phyloP scores from a whole-genome alignment of 2,797 vertebrate genomes.

The Gambelia wislizenii region DNA sequence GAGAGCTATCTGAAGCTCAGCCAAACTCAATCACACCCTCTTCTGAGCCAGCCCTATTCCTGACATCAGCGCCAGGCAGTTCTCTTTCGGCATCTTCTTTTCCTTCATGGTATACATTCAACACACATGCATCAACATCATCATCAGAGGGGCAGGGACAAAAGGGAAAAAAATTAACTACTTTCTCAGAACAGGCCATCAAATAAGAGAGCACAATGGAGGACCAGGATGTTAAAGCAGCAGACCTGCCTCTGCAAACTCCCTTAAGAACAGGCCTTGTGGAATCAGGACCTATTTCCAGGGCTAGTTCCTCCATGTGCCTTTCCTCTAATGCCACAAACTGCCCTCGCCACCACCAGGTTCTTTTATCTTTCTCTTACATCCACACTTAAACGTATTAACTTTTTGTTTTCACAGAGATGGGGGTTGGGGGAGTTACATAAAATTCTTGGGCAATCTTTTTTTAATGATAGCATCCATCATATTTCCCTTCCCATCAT shows the following conservation, averaged over 20 bases:
- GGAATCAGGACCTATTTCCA: background rate
- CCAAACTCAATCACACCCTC: conserved; percentile 39
- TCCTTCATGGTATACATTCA: conserved; percentile 1
- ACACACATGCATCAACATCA: background rate
- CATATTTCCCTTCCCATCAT: background rate
- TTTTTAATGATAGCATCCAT: background rate
- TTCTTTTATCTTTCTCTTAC: background rate
- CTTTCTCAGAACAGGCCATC: background rate
- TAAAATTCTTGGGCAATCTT: background rate
- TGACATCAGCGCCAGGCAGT: conserved; percentile 34
- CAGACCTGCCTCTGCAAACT: background rate
- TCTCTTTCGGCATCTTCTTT: conserved; percentile 3
- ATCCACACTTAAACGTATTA: background rate
- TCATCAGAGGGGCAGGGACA: background rate
- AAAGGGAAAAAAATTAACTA: background rate
- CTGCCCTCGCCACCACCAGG: no score
- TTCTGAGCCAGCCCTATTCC: conserved; percentile 21
- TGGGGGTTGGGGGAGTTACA: rapidly evolving
- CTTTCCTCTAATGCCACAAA: background rate
- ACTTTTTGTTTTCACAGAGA: background rate
- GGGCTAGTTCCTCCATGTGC: background rate
- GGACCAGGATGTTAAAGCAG: background rate
- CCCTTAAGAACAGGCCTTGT: background rate
- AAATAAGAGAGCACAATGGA: background rate
- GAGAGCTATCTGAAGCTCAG: conserved; percentile 26